Percentiles rank a stretch among this genome's conserved stretches.
These are phyloP conservation scores for Pseudomyrmex cubaensis DNA, from an alignment of 1,140 invertebrate species.

Conservation along the genomic window DNA sequence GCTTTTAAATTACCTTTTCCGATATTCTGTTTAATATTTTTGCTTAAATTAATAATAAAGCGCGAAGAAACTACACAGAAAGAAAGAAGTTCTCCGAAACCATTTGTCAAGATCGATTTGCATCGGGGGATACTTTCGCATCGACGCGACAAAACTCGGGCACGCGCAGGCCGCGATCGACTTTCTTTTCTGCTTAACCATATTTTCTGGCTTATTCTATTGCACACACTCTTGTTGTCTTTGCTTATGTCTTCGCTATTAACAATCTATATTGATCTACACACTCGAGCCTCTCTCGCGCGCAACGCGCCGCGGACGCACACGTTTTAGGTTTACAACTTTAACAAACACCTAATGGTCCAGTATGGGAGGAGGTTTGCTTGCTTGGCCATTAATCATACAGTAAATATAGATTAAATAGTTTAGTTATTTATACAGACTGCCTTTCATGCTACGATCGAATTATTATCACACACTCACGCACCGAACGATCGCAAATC, in stretches of 20 bases:
- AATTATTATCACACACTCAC: conserved; percentile 60
- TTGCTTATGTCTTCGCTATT: conserved; percentile 53
- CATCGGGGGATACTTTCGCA: conserved; percentile 4
- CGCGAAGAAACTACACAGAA: neutral
- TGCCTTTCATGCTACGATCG: conserved; percentile 54
- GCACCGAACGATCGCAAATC: conserved; percentile 56
- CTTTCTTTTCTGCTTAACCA: conserved; percentile 19
- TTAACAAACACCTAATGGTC: conserved; percentile 78
- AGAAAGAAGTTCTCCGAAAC: neutral
- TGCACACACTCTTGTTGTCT: conserved; percentile 18
- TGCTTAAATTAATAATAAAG: conserved; percentile 17
- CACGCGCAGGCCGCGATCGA: conserved; percentile 50
- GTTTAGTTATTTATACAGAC: conserved; percentile 71
- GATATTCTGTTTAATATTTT: neutral
- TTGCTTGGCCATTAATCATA: conserved; percentile 68
- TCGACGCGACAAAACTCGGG: conserved; percentile 36
- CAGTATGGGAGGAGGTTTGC: conserved; percentile 71
- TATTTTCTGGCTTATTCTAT: conserved; percentile 50
- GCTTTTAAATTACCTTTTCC: no score
- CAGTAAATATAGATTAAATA: conserved; percentile 55
- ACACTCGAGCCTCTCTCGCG: conserved; percentile 61
- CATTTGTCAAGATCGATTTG: conserved; percentile 5
- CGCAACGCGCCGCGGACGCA: conserved; percentile 54
- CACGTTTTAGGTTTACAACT: conserved; percentile 65
- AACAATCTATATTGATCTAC: conserved; percentile 73